phyloP scores from a whole-genome alignment of 2,113 vertebrate species.

The Nipponia nippon region DNA sequence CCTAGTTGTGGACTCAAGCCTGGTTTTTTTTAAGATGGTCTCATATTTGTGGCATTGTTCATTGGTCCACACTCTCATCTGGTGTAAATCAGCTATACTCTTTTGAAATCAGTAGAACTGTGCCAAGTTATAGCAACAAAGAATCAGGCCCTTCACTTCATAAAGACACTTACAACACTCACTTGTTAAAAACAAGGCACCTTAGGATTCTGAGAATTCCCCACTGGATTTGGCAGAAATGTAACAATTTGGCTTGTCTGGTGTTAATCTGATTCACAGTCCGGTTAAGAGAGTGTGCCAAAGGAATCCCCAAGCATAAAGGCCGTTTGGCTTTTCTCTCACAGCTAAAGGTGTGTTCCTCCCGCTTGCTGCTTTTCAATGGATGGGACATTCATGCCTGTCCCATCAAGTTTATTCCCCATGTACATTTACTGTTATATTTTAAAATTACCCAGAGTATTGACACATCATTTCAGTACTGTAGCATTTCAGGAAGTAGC shows the following conservation, averaged over 20 bases:
- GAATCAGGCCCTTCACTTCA: not conserved
- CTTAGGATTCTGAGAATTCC: not conserved
- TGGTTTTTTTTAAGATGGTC: not conserved
- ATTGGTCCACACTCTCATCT: not conserved
- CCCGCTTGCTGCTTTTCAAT: constrained; percentile 50
- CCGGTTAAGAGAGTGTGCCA: not conserved
- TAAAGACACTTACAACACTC: not conserved
- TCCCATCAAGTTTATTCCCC: constrained; percentile 18
- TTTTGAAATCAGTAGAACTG: not conserved
- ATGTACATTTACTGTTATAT: not conserved
- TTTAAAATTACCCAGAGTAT: not conserved
- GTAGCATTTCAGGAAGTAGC: not conserved
- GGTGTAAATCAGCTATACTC: not conserved
- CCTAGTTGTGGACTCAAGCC: not conserved
- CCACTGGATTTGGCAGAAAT: not conserved
- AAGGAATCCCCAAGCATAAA: constrained; percentile 52
- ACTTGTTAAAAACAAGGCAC: not conserved
- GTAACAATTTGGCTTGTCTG: not conserved
- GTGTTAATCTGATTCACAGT: not conserved
- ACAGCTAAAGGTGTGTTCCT: not conserved
- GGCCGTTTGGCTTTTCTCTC: constrained; percentile 38
- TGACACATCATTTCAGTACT: not conserved
- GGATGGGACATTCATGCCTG: not conserved
- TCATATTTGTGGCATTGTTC: not conserved
- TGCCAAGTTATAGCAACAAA: not conserved